phyloP scores from a whole-genome alignment of 2,113 vertebrate genomes.

The Anolis sagrei region DNA sequence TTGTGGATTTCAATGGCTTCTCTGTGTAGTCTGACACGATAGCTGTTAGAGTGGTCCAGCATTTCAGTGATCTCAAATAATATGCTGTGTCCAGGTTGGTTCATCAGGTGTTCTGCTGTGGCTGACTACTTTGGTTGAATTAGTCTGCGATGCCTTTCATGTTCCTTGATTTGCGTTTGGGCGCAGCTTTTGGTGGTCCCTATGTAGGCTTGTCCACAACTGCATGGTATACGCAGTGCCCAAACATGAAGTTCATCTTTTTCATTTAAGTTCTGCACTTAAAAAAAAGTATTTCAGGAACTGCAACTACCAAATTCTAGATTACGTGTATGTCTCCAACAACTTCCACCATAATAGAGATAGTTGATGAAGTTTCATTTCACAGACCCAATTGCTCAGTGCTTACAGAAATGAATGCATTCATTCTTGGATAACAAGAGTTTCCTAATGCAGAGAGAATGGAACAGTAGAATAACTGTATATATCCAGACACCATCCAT shows the following conservation, averaged over 20 bases:
- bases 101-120: too few relatives aligned
- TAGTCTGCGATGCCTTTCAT: too few relatives aligned
- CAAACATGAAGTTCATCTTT: neutral
- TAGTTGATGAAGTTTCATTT: neutral
- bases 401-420: neutral
- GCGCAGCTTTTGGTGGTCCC: too few relatives aligned
- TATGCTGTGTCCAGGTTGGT: too few relatives aligned
- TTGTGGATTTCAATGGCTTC: too few relatives aligned
- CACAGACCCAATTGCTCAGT: neutral
- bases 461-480: neutral
- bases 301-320: neutral
- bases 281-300: neutral
- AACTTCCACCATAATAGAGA: neutral
- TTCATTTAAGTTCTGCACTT: neutral
- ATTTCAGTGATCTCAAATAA: too few relatives aligned
- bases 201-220: too few relatives aligned
- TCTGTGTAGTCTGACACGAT: too few relatives aligned
- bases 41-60: too few relatives aligned
- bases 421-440: neutral
- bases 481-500: neutral
- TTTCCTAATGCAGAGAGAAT: neutral
- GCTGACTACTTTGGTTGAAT: too few relatives aligned
- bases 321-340: neutral
- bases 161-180: too few relatives aligned
- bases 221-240: too few relatives aligned